These are phyloP conservation scores for Dinoponera quadriceps DNA, from an alignment of 1,140 invertebrate species.

Conservation along the genomic window DNA sequence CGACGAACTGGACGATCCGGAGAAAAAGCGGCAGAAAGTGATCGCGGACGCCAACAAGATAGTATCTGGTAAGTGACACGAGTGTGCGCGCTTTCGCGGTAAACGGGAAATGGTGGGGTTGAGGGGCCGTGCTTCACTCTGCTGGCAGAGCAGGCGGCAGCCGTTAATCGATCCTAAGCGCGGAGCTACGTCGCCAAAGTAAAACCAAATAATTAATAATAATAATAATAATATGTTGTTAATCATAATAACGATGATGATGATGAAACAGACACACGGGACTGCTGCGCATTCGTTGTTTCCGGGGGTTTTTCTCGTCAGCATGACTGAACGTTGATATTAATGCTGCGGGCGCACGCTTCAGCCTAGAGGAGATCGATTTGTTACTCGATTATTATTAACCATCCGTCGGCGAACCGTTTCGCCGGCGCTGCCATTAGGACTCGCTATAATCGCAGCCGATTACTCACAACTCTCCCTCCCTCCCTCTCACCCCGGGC, in stretches of 20 bases:
- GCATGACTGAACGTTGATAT: slow-evolving; percentile 57
- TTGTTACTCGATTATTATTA: slow-evolving; percentile 59
- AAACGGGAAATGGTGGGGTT: slow-evolving; percentile 79
- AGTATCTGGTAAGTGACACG: slow-evolving; percentile 82
- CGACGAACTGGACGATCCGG: slow-evolving; percentile 81
- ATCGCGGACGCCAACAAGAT: slow-evolving; percentile 83
- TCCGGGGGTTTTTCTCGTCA: slow-evolving; percentile 48
- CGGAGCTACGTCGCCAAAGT: slow-evolving; percentile 49
- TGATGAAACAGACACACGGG: slow-evolving; percentile 17
- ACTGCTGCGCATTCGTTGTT: slow-evolving; percentile 33
- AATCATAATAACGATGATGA: slow-evolving; percentile 30
- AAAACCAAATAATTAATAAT: neutral
- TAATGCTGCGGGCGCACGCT: slow-evolving; percentile 71
- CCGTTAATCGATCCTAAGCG: slow-evolving; percentile 42
- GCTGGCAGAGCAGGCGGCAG: slow-evolving; percentile 64
- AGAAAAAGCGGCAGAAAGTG: slow-evolving; percentile 82
- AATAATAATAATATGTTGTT: neutral
- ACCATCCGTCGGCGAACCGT: slow-evolving; percentile 54
- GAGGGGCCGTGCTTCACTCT: slow-evolving; percentile 83
- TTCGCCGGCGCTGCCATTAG: slow-evolving; percentile 50
- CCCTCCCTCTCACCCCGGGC: no score
- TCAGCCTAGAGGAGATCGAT: slow-evolving; percentile 45
- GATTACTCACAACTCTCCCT: slow-evolving; percentile 58
- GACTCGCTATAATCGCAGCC: slow-evolving; percentile 39
- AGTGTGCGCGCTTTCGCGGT: slow-evolving; percentile 21